phyloP scores from a whole-genome alignment of 2,888 invertebrate species.

The Neoscelio sp. region DNA sequence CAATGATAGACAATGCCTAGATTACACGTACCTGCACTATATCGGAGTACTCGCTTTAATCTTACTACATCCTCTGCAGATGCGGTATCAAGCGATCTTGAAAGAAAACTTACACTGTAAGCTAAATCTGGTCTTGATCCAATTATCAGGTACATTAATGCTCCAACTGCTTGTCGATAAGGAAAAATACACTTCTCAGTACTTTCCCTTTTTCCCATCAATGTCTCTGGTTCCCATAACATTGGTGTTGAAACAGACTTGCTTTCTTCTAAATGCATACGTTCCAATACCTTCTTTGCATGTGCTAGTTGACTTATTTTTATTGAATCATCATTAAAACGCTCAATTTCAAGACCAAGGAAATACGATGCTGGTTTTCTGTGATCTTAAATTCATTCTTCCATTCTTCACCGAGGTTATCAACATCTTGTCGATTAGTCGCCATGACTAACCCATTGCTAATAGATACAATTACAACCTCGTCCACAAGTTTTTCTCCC shows the following conservation, averaged over 20 bases:
- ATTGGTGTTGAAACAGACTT: constrained; percentile 38
- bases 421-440: not conserved
- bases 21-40: too few relatives aligned
- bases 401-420: constrained; percentile 4
- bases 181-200: constrained; percentile 30
- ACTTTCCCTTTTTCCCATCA: constrained; percentile 7
- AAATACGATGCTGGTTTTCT: constrained; percentile 1
- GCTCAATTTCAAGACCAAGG: constrained; percentile 34
- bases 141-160: constrained; percentile 74
- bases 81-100: too few relatives aligned
- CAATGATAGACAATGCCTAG: too few relatives aligned
- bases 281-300: constrained; percentile 29
- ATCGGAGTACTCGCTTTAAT: too few relatives aligned
- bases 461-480: constrained; percentile 24
- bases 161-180: constrained; percentile 70
- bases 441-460: constrained; percentile 27
- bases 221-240: not conserved
- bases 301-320: constrained; percentile 25
- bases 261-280: constrained; percentile 24
- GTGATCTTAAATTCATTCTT: constrained; percentile 22
- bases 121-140: too few relatives aligned
- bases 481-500: constrained; percentile 9
- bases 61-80: too few relatives aligned
- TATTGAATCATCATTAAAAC: not conserved
- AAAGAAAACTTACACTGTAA: too few relatives aligned